Conservation (phyloP, 2,888 invertebrate genomes). For the Rhaphigaster nebulosa region DNA sequence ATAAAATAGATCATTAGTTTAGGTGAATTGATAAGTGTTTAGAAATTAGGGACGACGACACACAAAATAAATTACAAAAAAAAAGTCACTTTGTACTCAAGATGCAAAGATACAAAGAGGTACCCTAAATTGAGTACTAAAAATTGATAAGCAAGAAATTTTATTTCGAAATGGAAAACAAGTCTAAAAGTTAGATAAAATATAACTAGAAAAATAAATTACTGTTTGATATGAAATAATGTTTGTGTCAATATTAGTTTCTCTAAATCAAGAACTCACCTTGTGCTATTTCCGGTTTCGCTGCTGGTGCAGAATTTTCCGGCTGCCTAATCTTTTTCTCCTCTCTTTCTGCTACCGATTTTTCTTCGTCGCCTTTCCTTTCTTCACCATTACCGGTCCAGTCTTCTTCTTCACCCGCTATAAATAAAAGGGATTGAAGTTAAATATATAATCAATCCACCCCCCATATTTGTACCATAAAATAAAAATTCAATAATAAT, state of each 20-base stretch:
- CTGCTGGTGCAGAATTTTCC: background rate
- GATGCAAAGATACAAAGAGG: no score
- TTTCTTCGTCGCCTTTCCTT: conserved; percentile 56
- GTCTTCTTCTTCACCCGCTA: conserved; percentile 66
- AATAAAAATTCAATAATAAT: background rate
- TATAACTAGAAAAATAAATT: background rate
- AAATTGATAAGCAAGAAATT: no score
- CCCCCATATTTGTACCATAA: no score
- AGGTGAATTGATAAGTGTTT: no score
- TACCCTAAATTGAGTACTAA: no score
- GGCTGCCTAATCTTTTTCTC: conserved; percentile 43
- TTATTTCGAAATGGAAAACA: no score
- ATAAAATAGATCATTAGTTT: no score
- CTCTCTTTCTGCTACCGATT: conserved; percentile 58
- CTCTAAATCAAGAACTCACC: background rate
- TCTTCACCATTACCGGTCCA: conserved; percentile 64
- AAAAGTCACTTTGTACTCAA: no score
- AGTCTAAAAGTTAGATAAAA: background rate
- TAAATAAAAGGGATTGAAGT: conserved; percentile 2
- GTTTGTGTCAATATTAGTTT: background rate
- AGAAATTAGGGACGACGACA: no score
- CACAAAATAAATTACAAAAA: no score
- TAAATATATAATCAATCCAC: no score
- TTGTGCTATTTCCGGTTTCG: conserved; percentile 32
- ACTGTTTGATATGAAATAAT: background rate